These are phyloP conservation scores for Myotis findleyi DNA, from an alignment of 2,797 vertebrate species.

Conservation along the genomic window DNA sequence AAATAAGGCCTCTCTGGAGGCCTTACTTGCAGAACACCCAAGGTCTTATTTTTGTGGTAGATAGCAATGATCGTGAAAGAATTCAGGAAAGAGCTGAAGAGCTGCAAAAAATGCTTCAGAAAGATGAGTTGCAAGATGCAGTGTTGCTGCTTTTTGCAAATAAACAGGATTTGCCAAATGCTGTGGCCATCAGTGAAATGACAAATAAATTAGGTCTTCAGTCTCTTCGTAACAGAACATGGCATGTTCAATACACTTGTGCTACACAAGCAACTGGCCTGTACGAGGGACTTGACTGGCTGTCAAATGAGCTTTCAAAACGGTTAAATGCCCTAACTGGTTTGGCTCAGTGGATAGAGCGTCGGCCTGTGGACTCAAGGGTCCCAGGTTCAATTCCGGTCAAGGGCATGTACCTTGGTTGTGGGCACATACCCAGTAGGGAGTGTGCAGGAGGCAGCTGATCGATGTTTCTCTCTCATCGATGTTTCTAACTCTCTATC, in stretches of 20 bases:
- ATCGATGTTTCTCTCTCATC: too few relatives aligned
- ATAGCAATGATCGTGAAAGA: slow-evolving; percentile 95
- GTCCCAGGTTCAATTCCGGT: too few relatives aligned
- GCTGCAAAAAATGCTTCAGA: slow-evolving; percentile 90
- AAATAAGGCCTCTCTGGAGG: neutral
- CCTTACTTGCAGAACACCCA: slow-evolving; percentile 71
- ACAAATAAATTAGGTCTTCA: slow-evolving; percentile 93
- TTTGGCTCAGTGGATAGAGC: too few relatives aligned
- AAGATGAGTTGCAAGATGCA: slow-evolving; percentile 92
- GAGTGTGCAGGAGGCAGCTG: too few relatives aligned
- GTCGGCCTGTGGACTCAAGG: too few relatives aligned
- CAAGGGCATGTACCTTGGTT: too few relatives aligned
- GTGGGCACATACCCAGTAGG: too few relatives aligned
- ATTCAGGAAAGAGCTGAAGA: slow-evolving; percentile 94
- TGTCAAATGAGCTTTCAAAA: slow-evolving; percentile 93
- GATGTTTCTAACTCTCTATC: too few relatives aligned
- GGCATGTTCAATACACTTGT: slow-evolving; percentile 95
- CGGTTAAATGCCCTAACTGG: neutral
- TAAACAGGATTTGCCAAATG: slow-evolving; percentile 96
- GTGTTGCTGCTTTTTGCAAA: slow-evolving; percentile 95
- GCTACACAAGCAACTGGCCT: slow-evolving; percentile 95
- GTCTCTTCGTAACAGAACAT: slow-evolving; percentile 92
- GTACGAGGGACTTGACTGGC: slow-evolving; percentile 96
- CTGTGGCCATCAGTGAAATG: slow-evolving; percentile 94
- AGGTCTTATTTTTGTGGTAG: slow-evolving; percentile 97